A percentile compares a stretch with the other conserved stretches of the same genome.
Evolutionary conservation across 2,113 vertebrate species (phyloP).

Genomic region (Strix uralensis): DNA sequence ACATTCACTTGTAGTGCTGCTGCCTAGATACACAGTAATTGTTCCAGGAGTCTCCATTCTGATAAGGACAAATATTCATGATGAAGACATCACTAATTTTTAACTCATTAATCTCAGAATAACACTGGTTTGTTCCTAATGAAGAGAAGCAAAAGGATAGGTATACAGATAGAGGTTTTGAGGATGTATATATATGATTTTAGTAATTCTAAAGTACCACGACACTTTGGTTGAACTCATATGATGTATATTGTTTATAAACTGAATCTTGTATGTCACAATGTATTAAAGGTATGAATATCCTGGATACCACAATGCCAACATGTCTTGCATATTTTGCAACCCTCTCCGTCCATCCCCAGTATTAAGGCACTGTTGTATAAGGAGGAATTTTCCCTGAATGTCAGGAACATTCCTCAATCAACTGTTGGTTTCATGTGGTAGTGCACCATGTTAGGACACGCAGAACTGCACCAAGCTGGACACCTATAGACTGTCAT

Average conservation of each 20-base stretch:
- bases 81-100: background rate
- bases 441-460: background rate
- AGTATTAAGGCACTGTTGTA: background rate
- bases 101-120: background rate
- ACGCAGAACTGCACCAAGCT: background rate
- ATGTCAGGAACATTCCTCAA: background rate
- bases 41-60: conserved; percentile 9
- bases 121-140: background rate
- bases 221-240: background rate
- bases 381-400: background rate
- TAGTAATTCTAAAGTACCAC: background rate
- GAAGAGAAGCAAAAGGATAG: background rate
- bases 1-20: conserved; percentile 2
- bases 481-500: background rate
- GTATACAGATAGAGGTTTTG: background rate
- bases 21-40: conserved; percentile 37
- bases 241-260: background rate
- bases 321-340: background rate
- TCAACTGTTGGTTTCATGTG: background rate
- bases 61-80: background rate
- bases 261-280: background rate
- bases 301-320: background rate
- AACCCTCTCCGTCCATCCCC: background rate
- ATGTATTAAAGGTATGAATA: background rate
- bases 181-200: background rate